Percentiles rank a stretch among this genome's conserved stretches.
These are phyloP conservation scores for Tetragonula carbonaria DNA, from an alignment of 2,888 invertebrate species.

Conservation along the genomic window DNA sequence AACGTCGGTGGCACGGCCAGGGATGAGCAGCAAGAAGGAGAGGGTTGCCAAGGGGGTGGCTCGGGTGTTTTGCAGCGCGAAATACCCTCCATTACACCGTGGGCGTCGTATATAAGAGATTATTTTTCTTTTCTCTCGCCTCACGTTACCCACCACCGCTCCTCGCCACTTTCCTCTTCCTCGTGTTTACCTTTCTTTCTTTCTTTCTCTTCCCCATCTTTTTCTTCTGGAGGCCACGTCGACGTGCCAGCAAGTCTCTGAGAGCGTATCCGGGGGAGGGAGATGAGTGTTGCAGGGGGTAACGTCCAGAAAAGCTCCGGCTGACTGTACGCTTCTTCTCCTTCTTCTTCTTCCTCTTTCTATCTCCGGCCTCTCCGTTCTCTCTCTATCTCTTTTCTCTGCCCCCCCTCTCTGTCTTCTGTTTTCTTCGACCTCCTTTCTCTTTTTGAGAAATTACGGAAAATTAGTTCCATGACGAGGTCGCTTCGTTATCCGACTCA, in stretches of 20 bases:
- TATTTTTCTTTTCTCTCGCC: conserved; percentile 79
- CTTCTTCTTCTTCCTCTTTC: not conserved
- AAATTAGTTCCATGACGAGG: conserved; percentile 80
- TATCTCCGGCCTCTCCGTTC: too few relatives aligned
- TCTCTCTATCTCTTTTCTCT: too few relatives aligned
- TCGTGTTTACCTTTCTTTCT: conserved; percentile 52
- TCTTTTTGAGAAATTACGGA: conserved; percentile 79
- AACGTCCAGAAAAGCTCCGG: conserved; percentile 52
- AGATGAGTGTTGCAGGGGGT: conserved; percentile 35
- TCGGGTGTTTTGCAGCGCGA: conserved; percentile 82
- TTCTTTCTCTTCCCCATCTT: conserved; percentile 41
- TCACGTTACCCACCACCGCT: conserved; percentile 37
- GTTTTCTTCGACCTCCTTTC: not conserved
- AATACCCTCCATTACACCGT: conserved; percentile 82
- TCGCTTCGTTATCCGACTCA: conserved; percentile 76
- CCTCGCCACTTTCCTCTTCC: conserved; percentile 32
- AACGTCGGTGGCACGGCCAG: conserved; percentile 68
- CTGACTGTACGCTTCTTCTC: conserved; percentile 5
- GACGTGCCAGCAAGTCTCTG: conserved; percentile 66
- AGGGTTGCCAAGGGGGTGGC: conserved; percentile 66
- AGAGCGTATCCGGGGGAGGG: conserved; percentile 36
- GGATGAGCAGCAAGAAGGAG: conserved; percentile 62
- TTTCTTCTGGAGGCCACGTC: conserved; percentile 52
- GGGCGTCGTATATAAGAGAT: conserved; percentile 79
- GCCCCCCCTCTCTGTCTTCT: not conserved